Evolutionary conservation across 2,113 vertebrate species (phyloP), one percentile per base, ranked within the genome.

Genomic region (Nothocercus julius): DNA sequence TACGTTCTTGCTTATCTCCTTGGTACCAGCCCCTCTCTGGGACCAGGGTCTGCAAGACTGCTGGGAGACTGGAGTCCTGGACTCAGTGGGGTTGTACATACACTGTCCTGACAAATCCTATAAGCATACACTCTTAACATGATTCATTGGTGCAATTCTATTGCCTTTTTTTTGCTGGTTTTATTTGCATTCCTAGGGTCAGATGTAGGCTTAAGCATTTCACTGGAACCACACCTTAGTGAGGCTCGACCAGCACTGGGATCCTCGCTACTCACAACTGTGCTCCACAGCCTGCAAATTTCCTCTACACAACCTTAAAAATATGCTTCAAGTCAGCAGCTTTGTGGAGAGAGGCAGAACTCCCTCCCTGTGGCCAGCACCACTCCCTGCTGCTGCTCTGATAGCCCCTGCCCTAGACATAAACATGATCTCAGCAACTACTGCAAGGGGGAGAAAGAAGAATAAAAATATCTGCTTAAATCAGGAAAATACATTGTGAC

Each of bases 261-360:
- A 91, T 83, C 66, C 72, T 67, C 1, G 2, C 56, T 88, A 88
- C 89, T 80, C 72, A 54, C 69, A 77, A 12, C 68, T 45, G 44
- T 1, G 14, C 61, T 81, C 21, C 14, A 40, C 36, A 42, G 66
- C 82, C 67, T 38, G 44, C 49, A 68, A 56, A 91, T 83, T 92
- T 83, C 64, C 80, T 88, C 82, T 93, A 96, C 93, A 66, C 3
- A 90, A 58, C 38, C 70, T 92, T 70, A 58, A 75, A 96, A 96
- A 84, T 90, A 97, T 94, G 93, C 73, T 81, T 84, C 66, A 53
- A 84, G 76, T 81, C 85, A 95, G 81, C 89, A 90, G 85, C 77
- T 94, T 58, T 58, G 74, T 19, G 21, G 76, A 82, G 59, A 72
- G 18, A 86, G 73, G 90, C 80, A n/a, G 93, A 92, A 82, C 58